Percentiles rank a stretch among this genome's conserved stretches.
phyloP scores from a whole-genome alignment of 2,888 invertebrate species.

The Agrochola litura region DNA sequence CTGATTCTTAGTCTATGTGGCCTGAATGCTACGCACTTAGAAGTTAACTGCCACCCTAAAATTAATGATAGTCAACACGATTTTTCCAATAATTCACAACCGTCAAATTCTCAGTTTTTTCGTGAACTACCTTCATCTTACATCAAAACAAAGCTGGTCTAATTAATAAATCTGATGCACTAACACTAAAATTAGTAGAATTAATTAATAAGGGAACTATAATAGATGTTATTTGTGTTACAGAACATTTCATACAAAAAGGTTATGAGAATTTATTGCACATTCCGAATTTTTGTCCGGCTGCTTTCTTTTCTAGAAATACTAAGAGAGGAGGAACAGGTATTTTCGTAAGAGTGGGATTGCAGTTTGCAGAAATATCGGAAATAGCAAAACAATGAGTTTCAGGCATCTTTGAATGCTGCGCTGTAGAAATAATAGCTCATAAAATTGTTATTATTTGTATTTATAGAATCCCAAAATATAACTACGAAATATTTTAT shows the following conservation, averaged over 20 bases:
- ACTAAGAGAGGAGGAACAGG: neutral
- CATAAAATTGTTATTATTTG: neutral
- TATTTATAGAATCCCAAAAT: too few species aligned
- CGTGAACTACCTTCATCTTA: neutral
- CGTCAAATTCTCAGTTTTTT: neutral
- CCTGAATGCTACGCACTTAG: neutral
- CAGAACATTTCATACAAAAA: neutral
- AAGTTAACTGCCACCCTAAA: neutral
- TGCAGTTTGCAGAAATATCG: neutral
- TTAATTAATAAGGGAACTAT: neutral
- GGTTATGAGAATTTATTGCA: neutral
- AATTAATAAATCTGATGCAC: neutral
- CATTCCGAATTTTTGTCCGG: too few species aligned
- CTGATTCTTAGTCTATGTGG: neutral
- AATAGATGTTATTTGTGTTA: neutral
- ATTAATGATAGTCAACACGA: neutral
- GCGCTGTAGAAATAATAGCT: conserved; percentile 1
- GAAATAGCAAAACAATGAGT: too few species aligned
- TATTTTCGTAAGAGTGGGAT: neutral
- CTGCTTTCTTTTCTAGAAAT: too few species aligned
- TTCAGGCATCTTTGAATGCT: neutral
- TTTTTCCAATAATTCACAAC: neutral
- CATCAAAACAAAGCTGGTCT: neutral
- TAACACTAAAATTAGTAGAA: too few species aligned
- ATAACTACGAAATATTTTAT: too few species aligned